Evolutionary conservation across 2,888 invertebrate genomes (phyloP), one percentile per base, ranked within the genome.

Genomic region (Heliconius charithonia): DNA sequence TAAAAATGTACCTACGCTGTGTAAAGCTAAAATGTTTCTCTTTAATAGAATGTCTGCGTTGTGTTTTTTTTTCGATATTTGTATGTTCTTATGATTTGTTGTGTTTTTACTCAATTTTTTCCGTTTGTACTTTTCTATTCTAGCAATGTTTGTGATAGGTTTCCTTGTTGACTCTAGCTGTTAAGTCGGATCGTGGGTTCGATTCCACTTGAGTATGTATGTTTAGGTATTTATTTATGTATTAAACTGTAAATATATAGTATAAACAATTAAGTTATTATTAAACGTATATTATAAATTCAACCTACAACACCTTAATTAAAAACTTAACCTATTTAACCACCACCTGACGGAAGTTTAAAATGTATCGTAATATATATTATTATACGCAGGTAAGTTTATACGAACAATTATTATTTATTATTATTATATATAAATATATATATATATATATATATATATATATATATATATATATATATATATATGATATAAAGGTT

Each of bases 401-500:
- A 25, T 59, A 73, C 32, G 25, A 70, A 51, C 51, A 51, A n/a
- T 37, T 63, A 56, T 70, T 67, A 62, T 9, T 37, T 37, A 37
- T 37, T 37, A 9, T 37, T 37, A 37, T 37, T 37, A 37, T 37
- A 37, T n/a, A n/a, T n/a, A n/a, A n/a, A n/a, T n/a, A n/a, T n/a
- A n/a, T n/a, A n/a, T n/a, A n/a, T n/a, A n/a, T n/a, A n/a, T n/a
- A n/a, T n/a, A n/a, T n/a, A n/a, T n/a, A n/a, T n/a, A n/a, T n/a
- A n/a, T n/a, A n/a, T n/a, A n/a, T n/a, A n/a, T n/a, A n/a, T n/a
- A n/a, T n/a, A n/a, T n/a, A n/a, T n/a, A n/a, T n/a, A n/a, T n/a
- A n/a, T n/a, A 76, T 51, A 51, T 7, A 51, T 19, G 51, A 37
- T 41, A 78, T 65, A 76, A 63, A 77, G 67, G 76, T 85, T 88